These are phyloP conservation scores for Ephestia elutella DNA, from an alignment of 1,140 invertebrate genomes.

Conservation along the genomic window DNA sequence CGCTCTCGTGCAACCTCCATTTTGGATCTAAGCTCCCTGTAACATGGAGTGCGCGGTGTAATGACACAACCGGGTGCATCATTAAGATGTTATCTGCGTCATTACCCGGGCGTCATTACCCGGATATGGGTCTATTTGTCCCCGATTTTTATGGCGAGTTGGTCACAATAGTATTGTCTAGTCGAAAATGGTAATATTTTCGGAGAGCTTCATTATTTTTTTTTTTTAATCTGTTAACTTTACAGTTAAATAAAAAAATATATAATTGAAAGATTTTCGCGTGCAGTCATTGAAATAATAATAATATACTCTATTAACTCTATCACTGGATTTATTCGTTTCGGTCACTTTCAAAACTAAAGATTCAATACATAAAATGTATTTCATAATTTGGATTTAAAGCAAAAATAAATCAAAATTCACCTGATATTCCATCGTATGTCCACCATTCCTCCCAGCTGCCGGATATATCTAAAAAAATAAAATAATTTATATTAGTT, in stretches of 20 bases:
- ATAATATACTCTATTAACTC: no score
- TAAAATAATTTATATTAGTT: no score
- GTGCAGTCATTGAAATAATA: no score
- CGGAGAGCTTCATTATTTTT: neutral
- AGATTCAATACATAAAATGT: no score
- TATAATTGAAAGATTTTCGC: no score
- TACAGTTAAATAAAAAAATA: no score
- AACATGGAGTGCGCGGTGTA: constrained; percentile 30
- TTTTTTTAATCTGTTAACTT: neutral
- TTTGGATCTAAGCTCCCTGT: neutral
- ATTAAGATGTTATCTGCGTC: constrained; percentile 56
- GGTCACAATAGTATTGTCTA: constrained; percentile 4
- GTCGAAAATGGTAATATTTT: neutral
- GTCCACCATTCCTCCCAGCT: constrained; percentile 97
- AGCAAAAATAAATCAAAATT: constrained; percentile 33
- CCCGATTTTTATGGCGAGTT: constrained; percentile 10
- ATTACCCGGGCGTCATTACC: constrained; percentile 43
- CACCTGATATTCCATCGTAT: constrained; percentile 93
- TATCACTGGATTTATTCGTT: no score
- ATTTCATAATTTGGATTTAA: no score
- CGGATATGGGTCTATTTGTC: constrained; percentile 22
- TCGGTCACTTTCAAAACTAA: no score
- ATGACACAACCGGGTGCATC: constrained; percentile 38
- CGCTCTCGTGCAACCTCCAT: neutral
- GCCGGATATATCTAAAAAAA: constrained; percentile 79